Evolutionary conservation across 2,797 vertebrate genomes (phyloP).

Genomic region (Bradypodion ventrale): DNA sequence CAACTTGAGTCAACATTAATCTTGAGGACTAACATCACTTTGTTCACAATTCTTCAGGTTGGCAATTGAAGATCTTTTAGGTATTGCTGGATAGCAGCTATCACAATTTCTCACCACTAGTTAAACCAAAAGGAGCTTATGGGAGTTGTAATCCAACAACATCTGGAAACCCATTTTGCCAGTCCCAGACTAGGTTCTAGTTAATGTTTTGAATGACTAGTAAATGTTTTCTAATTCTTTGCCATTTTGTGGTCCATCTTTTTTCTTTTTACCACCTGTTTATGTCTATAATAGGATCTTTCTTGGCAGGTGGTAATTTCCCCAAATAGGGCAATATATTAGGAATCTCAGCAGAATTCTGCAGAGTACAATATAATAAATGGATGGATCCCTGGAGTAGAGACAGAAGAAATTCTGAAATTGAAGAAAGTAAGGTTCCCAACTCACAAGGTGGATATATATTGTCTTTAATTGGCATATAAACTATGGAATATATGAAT

Average conservation of each 20-base stretch:
- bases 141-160: neutral
- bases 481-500: slow-evolving; percentile 36
- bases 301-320: slow-evolving; percentile 54
- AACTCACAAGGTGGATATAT: slow-evolving; percentile 30
- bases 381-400: slow-evolving; percentile 53
- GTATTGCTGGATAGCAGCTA: neutral
- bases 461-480: slow-evolving; percentile 36
- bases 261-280: too few species aligned
- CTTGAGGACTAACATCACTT: neutral
- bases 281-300: slow-evolving; percentile 41
- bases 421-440: slow-evolving; percentile 31
- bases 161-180: neutral
- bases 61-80: neutral
- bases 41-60: neutral
- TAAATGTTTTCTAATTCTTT: slow-evolving; percentile 9
- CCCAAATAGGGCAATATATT: slow-evolving; percentile 56
- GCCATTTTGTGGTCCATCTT: neutral
- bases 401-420: slow-evolving; percentile 48
- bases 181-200: neutral
- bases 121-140: neutral
- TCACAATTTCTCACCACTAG: neutral
- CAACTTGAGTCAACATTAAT: neutral
- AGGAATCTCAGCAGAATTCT: slow-evolving; percentile 53
- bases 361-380: slow-evolving; percentile 24
- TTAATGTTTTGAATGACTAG: slow-evolving; percentile 16